A percentile compares a stretch with the other conserved stretches of the same genome.
These are phyloP conservation scores for Eriocheir sinensis DNA, from an alignment of 1,140 invertebrate genomes.

Conservation along the genomic window DNA sequence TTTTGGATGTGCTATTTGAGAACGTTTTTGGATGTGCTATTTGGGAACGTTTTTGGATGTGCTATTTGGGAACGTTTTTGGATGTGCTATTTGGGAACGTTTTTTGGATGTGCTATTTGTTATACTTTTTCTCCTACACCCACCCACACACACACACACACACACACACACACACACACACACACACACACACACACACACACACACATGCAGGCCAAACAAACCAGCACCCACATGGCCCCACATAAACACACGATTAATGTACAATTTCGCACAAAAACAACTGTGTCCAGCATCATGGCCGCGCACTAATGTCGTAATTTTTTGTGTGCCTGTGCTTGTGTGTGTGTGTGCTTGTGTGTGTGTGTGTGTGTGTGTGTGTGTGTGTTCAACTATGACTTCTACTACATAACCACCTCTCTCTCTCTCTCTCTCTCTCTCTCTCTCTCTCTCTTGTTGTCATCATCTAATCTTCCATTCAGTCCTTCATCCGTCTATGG, in stretches of 20 bases:
- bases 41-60: background rate
- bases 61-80: background rate
- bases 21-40: too few relatives aligned
- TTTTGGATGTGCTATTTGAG: background rate
- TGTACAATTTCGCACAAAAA: background rate
- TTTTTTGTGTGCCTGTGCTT: background rate
- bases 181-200: slow-evolving; percentile 57
- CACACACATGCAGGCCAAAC: slow-evolving; percentile 48
- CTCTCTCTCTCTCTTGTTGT: slow-evolving; percentile 52
- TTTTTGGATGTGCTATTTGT: background rate
- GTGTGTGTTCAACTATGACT: too few relatives aligned
- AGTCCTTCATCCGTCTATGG: background rate
- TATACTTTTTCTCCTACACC: background rate
- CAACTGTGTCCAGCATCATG: background rate
- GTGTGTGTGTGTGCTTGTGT: too few relatives aligned
- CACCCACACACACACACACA: background rate
- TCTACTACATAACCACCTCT: too few relatives aligned
- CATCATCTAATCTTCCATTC: background rate
- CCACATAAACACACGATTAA: slow-evolving; percentile 20
- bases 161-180: slow-evolving; percentile 44
- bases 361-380: too few relatives aligned
- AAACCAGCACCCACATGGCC: background rate
- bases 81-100: background rate
- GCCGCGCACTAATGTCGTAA: background rate
- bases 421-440: slow-evolving; percentile 32